Conservation (phyloP, 2,888 invertebrate genomes). For the Alentia gelatinosa region DNA sequence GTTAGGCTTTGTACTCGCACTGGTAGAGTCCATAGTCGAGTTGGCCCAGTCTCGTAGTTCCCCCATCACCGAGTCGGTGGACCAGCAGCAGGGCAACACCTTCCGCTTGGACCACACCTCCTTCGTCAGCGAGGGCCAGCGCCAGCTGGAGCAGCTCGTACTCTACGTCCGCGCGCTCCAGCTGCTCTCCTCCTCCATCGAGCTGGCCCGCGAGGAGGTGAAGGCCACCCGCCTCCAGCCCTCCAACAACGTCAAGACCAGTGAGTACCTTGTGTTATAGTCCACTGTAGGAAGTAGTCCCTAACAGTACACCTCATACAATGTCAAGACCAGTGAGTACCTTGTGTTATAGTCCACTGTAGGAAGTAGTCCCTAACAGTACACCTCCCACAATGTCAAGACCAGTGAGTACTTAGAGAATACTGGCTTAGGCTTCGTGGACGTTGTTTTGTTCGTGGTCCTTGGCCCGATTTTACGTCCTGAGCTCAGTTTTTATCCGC, state of each 20-base stretch:
- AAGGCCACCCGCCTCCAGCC: conserved; percentile 92
- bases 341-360: too few species aligned
- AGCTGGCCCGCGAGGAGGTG: conserved; percentile 91
- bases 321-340: too few species aligned
- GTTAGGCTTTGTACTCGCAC: conserved; percentile 96
- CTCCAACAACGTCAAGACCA: conserved; percentile 93
- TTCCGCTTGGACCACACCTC: conserved; percentile 55
- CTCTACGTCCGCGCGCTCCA: conserved; percentile 94
- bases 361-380: too few species aligned
- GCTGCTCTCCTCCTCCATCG: conserved; percentile 95
- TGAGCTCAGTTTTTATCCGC: too few species aligned
- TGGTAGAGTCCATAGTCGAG: conserved; percentile 96
- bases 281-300: too few species aligned
- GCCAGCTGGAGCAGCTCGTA: conserved; percentile 88
- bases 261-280: conserved; percentile 82
- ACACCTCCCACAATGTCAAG: too few species aligned
- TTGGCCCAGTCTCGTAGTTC: conserved; percentile 82
- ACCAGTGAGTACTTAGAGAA: too few species aligned
- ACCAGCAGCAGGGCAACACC: conserved; percentile 53
- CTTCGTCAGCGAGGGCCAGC: conserved; percentile 64
- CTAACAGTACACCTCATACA: too few species aligned
- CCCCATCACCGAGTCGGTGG: conserved; percentile 78
- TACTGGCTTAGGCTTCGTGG: too few species aligned
- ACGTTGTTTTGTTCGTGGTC: too few species aligned
- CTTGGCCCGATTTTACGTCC: too few species aligned